These are phyloP conservation scores for Myotis yumanensis DNA, from an alignment of 2,113 vertebrate genomes.

Conservation along the genomic window DNA sequence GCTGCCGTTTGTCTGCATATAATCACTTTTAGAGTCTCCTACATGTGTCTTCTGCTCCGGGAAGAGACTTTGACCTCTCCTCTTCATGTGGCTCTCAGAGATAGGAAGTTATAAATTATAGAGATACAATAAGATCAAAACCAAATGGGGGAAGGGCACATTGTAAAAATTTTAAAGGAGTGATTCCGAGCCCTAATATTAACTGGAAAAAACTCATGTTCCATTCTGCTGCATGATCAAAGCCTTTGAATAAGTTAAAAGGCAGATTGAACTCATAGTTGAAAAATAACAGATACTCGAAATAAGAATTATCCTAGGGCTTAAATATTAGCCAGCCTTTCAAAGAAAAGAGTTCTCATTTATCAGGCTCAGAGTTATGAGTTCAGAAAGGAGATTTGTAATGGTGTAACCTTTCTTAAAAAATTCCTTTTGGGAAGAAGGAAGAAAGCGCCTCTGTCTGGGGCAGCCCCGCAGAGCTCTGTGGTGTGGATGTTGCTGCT, in stretches of 20 bases:
- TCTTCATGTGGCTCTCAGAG: not conserved
- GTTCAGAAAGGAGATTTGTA: not conserved
- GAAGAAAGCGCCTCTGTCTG: too few species aligned
- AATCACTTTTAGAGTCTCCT: not conserved
- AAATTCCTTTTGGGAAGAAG: not conserved
- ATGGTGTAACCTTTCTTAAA: not conserved
- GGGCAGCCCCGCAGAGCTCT: accelerated
- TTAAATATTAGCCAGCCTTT: slow-evolving; percentile 39
- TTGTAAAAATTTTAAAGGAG: slow-evolving; percentile 39
- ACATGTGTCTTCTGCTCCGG: not conserved
- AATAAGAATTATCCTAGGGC: slow-evolving; percentile 49
- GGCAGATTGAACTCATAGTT: slow-evolving; percentile 24
- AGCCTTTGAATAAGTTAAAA: slow-evolving; percentile 38
- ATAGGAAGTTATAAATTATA: slow-evolving; percentile 43
- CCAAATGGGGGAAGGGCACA: not conserved
- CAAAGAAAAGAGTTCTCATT: slow-evolving; percentile 24
- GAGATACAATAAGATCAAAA: slow-evolving; percentile 54
- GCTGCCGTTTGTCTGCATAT: accelerated
- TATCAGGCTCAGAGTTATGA: not conserved
- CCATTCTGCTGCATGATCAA: slow-evolving; percentile 39
- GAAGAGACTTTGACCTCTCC: not conserved
- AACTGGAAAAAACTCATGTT: not conserved
- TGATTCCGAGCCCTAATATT: not conserved
- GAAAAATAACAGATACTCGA: slow-evolving; percentile 57
- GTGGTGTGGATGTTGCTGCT: accelerated